These are phyloP conservation scores for Motacilla alba DNA, from an alignment of 2,113 vertebrate genomes.

Conservation along the genomic window DNA sequence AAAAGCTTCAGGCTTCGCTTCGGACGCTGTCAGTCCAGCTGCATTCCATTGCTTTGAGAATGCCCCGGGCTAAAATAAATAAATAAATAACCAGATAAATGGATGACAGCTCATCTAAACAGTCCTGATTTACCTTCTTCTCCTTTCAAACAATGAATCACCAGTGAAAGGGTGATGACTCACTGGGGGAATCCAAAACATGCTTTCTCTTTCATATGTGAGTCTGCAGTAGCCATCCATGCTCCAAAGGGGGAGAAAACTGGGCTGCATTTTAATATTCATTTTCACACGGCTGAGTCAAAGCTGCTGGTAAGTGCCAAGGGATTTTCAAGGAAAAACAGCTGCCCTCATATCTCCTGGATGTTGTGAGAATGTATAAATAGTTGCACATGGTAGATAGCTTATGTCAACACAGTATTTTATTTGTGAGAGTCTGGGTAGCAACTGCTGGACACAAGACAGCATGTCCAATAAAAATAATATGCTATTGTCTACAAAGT, in stretches of 20 bases:
- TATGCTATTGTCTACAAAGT: conserved; percentile 2
- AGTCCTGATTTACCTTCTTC: background rate
- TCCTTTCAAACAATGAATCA: conserved; percentile 3
- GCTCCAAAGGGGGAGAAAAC: background rate
- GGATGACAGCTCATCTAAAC: background rate
- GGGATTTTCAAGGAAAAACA: conserved; percentile 51
- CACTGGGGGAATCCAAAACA: background rate
- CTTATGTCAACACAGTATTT: conserved; percentile 47
- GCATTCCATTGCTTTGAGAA: background rate
- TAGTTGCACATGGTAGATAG: conserved; percentile 27
- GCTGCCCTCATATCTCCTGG: background rate
- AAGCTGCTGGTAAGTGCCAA: conserved; percentile 37
- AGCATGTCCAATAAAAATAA: background rate
- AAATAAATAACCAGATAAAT: background rate
- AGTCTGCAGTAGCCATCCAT: background rate
- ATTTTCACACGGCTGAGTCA: conserved; percentile 18
- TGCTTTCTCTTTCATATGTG: background rate
- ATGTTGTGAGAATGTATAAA: conserved; percentile 16
- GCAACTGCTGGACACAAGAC: background rate
- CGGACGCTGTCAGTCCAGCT: background rate
- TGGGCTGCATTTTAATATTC: background rate
- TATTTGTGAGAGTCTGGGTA: conserved; percentile 29
- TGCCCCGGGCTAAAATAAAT: background rate
- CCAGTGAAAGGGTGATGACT: background rate
- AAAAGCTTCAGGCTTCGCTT: background rate